Conservation (phyloP, 1,140 invertebrate species). For the Trichoplusia ni region DNA sequence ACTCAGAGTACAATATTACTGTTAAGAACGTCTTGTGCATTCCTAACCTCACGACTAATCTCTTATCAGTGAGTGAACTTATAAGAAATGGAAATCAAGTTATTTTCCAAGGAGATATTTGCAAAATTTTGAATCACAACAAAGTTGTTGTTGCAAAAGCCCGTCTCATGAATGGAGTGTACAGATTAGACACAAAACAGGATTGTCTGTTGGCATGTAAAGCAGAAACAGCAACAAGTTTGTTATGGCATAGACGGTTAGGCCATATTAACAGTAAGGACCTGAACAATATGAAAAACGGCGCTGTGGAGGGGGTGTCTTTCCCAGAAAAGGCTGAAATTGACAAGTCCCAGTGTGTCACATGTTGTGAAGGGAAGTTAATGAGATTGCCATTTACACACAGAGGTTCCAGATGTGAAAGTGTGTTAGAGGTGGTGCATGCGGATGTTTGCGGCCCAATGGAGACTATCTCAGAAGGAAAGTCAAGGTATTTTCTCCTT, state of each 20-base stretch:
- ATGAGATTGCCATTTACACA: not conserved
- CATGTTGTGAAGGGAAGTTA: slow-evolving; percentile 2
- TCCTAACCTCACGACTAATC: slow-evolving; percentile 41
- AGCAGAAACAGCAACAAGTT: not conserved
- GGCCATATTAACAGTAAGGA: slow-evolving; percentile 37
- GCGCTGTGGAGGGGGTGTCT: slow-evolving; percentile 31
- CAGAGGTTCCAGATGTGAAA: not conserved
- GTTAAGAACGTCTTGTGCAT: slow-evolving; percentile 41
- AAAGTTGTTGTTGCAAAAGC: not conserved
- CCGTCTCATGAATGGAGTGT: not conserved
- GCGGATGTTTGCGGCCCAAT: slow-evolving; percentile 52
- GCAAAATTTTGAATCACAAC: not conserved
- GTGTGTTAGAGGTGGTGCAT: not conserved
- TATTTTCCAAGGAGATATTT: not conserved
- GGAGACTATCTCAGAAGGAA: slow-evolving; percentile 42
- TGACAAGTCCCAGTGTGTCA: slow-evolving; percentile 23
- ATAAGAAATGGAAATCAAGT: slow-evolving; percentile 31
- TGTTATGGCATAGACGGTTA: slow-evolving; percentile 32
- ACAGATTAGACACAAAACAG: not conserved
- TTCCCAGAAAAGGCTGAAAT: slow-evolving; percentile 18
- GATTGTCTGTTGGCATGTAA: not conserved
- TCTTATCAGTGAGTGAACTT: slow-evolving; percentile 45
- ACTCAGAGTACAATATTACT: slow-evolving; percentile 34
- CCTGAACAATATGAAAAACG: slow-evolving; percentile 39
- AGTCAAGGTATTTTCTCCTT: slow-evolving; percentile 56